Base-by-base conservation (phyloP, 2,888 invertebrate species). In the Heteropelma amictum region DNA sequence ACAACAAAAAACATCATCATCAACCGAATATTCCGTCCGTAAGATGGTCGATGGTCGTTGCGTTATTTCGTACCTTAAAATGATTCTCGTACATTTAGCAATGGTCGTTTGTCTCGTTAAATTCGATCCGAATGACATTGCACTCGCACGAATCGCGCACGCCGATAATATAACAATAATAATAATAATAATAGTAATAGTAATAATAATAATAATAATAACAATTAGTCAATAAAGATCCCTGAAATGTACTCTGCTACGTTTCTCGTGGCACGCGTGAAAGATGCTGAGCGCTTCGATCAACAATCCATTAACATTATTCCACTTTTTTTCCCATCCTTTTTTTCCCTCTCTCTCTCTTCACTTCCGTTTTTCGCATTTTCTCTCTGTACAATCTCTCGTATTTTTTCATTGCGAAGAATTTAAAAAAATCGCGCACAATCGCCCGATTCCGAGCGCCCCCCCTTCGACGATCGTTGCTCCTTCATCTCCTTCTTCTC, bases 151-250 rank as follows among this genome's bases (percentile, higher is more conserved):
- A 73, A 58, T 68, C 72, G 77, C 71, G 63, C 64, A 69, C 69
- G 69, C 69, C 73, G 58, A 69, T 77, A n/a, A n/a, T 58, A 45
- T 74, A 70, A 77, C 74, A 70, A 67, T 61, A 53, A 58, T 71
- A 54, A 60, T 61, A n/a, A 49, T 33, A 56, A 45, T 76, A 70
- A 77, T 73, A 75, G 65, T 61, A 53, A 63, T 71, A 47, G 47
- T 63, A 79, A 49, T 33, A 56, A 45, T 76, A 70, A 77, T 73
- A 75, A 70, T 61, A 53, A 63, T 71, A 47, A 54, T 63, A 79
- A 80, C 85, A 87, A 86, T 84, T 86, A 88, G 79, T 84, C 82
- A 85, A 86, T 87, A 87, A 87, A 86, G 85, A 88, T 88, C 87
- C 87, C 87, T 88, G 88, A 88, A 88, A 12, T 86, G 83, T 78